Evolutionary conservation across 2,113 vertebrate genomes (phyloP).

Genomic region (Lathamus discolor): DNA sequence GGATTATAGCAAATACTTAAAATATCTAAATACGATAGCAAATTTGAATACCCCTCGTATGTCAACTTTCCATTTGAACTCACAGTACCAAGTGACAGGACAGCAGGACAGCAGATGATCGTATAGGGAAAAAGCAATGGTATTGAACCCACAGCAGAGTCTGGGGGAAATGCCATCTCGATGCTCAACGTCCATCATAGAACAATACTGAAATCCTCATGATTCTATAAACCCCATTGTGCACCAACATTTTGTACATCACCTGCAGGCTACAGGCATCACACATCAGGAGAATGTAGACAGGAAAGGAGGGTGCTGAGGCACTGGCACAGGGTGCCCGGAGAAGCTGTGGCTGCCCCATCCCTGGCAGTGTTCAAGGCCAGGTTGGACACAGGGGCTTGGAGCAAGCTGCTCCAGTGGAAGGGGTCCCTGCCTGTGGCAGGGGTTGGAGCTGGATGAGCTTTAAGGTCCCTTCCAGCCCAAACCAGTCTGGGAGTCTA

Average conservation of each 20-base stretch:
- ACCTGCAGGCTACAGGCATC: not conserved
- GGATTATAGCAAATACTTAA: not conserved
- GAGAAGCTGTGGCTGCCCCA: not conserved
- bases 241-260: not conserved
- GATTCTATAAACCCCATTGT: accelerated
- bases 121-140: accelerated
- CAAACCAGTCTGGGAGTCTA: not conserved
- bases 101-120: not conserved
- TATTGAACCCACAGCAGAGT: not conserved
- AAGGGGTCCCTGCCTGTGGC: not conserved
- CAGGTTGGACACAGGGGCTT: not conserved
- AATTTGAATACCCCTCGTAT: accelerated
- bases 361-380: not conserved
- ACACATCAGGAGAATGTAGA: not conserved
- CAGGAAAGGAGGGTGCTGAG: not conserved
- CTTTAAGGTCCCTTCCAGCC: not conserved
- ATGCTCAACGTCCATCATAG: not conserved
- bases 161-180: not conserved
- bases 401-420: not conserved
- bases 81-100: not conserved
- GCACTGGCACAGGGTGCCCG: not conserved
- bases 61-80: not conserved
- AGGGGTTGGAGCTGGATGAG: not conserved
- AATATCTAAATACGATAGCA: not conserved
- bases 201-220: not conserved